phyloP scores from a whole-genome alignment of 2,113 vertebrate species.

The Syngnathus scovelli region DNA sequence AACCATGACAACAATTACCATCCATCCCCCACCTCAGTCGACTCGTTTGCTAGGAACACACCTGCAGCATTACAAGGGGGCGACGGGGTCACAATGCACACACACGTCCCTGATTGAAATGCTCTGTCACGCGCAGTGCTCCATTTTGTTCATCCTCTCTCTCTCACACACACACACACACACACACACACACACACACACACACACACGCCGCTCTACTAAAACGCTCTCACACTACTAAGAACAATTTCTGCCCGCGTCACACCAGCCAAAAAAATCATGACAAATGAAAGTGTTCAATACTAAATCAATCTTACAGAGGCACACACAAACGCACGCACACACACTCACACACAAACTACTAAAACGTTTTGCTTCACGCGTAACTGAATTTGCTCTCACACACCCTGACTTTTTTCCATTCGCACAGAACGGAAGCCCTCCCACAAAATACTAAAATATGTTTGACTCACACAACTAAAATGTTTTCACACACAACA shows the following conservation, averaged over 20 bases:
- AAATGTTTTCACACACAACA: too few species aligned
- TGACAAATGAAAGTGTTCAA: too few species aligned
- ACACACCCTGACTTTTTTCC: too few species aligned
- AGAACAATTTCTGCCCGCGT: neutral
- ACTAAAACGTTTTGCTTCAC: too few species aligned
- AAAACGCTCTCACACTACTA: neutral
- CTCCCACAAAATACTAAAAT: too few species aligned
- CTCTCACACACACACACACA: neutral
- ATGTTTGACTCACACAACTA: too few species aligned
- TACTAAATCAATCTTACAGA: too few species aligned
- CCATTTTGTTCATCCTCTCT: neutral
- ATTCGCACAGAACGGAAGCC: too few species aligned
- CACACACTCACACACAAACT: too few species aligned
- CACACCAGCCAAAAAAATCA: neutral
- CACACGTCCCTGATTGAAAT: neutral
- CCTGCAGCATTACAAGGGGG: neutral
- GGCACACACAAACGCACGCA: too few species aligned
- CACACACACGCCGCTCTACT: neutral
- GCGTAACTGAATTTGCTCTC: too few species aligned
- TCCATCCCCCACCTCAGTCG: neutral
- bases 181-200: too few species aligned
- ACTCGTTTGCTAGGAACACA: neutral
- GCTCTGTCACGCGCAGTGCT: neutral
- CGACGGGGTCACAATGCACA: neutral
- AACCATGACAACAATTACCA: neutral